Evolutionary conservation across 1,140 invertebrate species (phyloP), one percentile per base, ranked within the genome.

Genomic region (Metaphire vulgaris): DNA sequence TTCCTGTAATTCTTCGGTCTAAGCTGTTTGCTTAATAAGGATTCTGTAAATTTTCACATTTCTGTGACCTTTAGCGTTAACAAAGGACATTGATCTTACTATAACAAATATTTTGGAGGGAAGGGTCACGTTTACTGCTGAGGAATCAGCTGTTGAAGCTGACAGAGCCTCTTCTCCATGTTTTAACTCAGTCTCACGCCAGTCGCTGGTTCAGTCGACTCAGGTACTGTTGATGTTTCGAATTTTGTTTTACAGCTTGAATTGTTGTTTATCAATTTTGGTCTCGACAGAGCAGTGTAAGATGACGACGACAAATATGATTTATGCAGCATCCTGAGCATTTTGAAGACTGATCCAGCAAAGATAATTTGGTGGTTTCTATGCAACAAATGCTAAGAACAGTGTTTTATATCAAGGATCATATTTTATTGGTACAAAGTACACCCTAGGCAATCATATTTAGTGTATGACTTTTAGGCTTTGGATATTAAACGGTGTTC

Each of bases 51-150:
- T 32, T 21, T 16, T 26, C 21, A 65, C 1, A 28, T 76, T 28
- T 33, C 26, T 76, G 41, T 66, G 26, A 78, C 79, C 89, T 87
- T 68, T 83, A 93, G 92, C 88, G 28, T 88, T 88, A 85, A 93
- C 92, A n/a, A 89, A 89, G 81, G 92, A 90, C 85, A 90, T 93
- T 29, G 92, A 93, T 83, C 84, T 90, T 30, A 93, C 92, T 6
- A 92, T 93, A 74, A 90, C 92, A 15, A 93, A 93, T 85, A 91
- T 93, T 82, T 85, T 93, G 15, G 92, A 93, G 84, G 92, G 92
- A 32, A 87, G 89, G 70, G 89, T 92, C 26, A 86, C 88, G 34
- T 92, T 90, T 82, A 89, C 87, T n/a, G 90, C 91, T 6, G 89
- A 90, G 82, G 81, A 85, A 70, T 79, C 80, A 76, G 78, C 82